phyloP scores from a whole-genome alignment of 2,113 vertebrate species.

The human region GRCh38 chr1:111959501-111960000 shows the following conservation, averaged over 20 bases:
- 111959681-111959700: background rate
- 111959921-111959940: no score
- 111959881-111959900: no score
- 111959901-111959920: no score
- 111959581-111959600: background rate
- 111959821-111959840: no score
- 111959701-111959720: background rate
- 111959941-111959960: no score
- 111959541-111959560: background rate
- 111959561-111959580: background rate
- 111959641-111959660: background rate
- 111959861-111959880: no score
- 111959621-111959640: background rate
- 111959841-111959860: no score
- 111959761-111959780: background rate
- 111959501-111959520: background rate
- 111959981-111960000: no score
- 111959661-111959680: background rate
- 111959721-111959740: background rate
- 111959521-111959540: background rate
- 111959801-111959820: background rate
- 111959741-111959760: background rate
- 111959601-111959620: background rate
- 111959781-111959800: fast-evolving
- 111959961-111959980: no score